These are phyloP conservation scores for Megalopta genalis DNA, from an alignment of 1,140 invertebrate species.

Conservation along the genomic window DNA sequence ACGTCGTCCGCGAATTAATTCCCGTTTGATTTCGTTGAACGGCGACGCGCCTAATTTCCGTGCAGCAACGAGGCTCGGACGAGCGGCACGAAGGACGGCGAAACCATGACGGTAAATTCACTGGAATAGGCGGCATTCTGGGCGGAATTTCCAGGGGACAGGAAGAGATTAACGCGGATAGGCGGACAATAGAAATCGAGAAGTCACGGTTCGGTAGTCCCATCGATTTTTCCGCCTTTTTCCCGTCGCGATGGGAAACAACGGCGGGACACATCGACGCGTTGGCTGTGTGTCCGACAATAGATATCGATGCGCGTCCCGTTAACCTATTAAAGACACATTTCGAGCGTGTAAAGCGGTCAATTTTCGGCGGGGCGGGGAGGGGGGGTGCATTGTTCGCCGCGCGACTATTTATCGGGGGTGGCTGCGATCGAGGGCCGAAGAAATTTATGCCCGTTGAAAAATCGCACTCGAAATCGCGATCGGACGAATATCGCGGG, in stretches of 20 bases:
- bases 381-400: not conserved
- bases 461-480: constrained; percentile 8
- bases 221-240: constrained; percentile 14
- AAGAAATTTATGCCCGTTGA: constrained; percentile 30
- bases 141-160: no score
- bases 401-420: constrained; percentile 19
- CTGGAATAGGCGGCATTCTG: not conserved
- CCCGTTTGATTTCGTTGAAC: no score
- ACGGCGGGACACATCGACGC: not conserved
- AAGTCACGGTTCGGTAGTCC: constrained; percentile 7
- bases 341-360: constrained; percentile 1
- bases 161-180: not conserved
- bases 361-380: not conserved
- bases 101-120: not conserved
- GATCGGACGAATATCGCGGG: not conserved
- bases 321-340: constrained; percentile 30
- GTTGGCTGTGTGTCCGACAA: not conserved
- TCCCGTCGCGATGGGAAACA: not conserved
- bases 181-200: constrained; percentile 19
- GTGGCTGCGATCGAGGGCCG: not conserved
- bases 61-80: not conserved
- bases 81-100: no score
- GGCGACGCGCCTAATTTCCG: no score
- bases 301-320: constrained; percentile 31
- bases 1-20: no score